Evolutionary conservation across 92 coral and sea anemone genomes (phyloP).

Genomic region (Phymanthus crucifer): DNA sequence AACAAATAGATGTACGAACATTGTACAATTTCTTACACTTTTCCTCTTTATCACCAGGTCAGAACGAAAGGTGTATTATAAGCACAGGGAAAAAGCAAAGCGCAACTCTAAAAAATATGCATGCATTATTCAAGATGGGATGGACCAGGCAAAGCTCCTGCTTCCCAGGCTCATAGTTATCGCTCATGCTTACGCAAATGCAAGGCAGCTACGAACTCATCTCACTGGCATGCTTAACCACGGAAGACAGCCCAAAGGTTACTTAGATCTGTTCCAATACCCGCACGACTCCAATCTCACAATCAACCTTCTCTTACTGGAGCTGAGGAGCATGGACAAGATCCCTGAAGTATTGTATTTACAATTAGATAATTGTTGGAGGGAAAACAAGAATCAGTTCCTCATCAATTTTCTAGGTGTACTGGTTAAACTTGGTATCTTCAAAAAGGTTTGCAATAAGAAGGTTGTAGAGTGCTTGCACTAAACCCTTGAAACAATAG

Average conservation of each 20-base stretch:
- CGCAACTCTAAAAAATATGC: slow-evolving; percentile 7
- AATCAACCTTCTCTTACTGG: slow-evolving; percentile 48
- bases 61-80: slow-evolving; percentile 32
- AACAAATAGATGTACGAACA: too few species aligned
- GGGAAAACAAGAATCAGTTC: slow-evolving; percentile 72
- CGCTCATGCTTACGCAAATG: slow-evolving; percentile 62
- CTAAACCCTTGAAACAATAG: background rate
- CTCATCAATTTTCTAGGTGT: slow-evolving; percentile 56
- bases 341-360: slow-evolving; percentile 52
- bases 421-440: slow-evolving; percentile 57
- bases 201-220: slow-evolving; percentile 59
- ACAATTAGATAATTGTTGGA: slow-evolving; percentile 71
- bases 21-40: too few species aligned
- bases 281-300: slow-evolving; percentile 69
- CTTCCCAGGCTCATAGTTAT: slow-evolving; percentile 32
- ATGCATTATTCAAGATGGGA: slow-evolving; percentile 43
- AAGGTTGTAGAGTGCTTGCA: too few species aligned
- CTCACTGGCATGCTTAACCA: slow-evolving; percentile 71
- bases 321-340: slow-evolving; percentile 51
- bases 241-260: slow-evolving; percentile 58
- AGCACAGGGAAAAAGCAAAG: slow-evolving; percentile 39
- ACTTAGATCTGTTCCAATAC: slow-evolving; percentile 58
- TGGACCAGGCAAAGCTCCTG: slow-evolving; percentile 68
- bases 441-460: slow-evolving; percentile 61
- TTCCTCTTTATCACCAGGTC: slow-evolving; percentile 11